Evolutionary conservation across 2,113 vertebrate genomes (phyloP).

Genomic region (Leptocoma aspasia): DNA sequence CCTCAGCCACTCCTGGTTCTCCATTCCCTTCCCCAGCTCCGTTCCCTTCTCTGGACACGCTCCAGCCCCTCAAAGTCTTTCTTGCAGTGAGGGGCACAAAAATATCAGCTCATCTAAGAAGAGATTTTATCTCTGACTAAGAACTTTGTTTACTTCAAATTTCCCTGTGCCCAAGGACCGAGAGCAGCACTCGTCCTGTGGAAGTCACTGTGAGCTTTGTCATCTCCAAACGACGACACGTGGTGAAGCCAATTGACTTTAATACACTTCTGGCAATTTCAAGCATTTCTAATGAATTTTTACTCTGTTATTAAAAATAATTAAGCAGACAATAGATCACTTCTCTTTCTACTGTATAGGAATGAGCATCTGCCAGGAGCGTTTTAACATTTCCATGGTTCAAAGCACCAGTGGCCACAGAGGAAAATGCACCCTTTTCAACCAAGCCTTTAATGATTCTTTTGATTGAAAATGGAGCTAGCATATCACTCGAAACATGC

Average conservation of each 20-base stretch:
- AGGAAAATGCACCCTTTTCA: slow-evolving; percentile 21
- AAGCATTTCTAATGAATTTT: slow-evolving; percentile 31
- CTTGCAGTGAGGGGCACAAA: neutral
- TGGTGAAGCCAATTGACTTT: neutral
- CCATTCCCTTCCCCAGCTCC: neutral
- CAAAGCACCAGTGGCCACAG: slow-evolving; percentile 28
- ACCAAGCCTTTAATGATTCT: slow-evolving; percentile 21
- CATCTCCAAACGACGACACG: rapidly evolving
- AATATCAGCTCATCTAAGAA: neutral
- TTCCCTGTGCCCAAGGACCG: neutral
- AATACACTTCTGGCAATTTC: neutral
- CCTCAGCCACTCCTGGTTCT: neutral
- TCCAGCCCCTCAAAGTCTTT: neutral
- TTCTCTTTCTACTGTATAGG: neutral
- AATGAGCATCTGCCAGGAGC: slow-evolving; percentile 49
- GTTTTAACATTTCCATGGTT: slow-evolving; percentile 25
- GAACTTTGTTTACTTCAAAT: neutral
- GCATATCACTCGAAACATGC: slow-evolving; percentile 9
- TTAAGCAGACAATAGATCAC: slow-evolving; percentile 21
- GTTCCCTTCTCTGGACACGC: rapidly evolving
- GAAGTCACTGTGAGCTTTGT: neutral
- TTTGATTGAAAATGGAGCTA: slow-evolving; percentile 38
- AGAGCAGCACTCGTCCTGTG: rapidly evolving
- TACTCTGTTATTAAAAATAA: slow-evolving; percentile 7
- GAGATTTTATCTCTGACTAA: neutral